Evolutionary conservation across 2,113 vertebrate species (phyloP), one percentile per base, ranked within the genome.

Genomic region (Guaruba guarouba): DNA sequence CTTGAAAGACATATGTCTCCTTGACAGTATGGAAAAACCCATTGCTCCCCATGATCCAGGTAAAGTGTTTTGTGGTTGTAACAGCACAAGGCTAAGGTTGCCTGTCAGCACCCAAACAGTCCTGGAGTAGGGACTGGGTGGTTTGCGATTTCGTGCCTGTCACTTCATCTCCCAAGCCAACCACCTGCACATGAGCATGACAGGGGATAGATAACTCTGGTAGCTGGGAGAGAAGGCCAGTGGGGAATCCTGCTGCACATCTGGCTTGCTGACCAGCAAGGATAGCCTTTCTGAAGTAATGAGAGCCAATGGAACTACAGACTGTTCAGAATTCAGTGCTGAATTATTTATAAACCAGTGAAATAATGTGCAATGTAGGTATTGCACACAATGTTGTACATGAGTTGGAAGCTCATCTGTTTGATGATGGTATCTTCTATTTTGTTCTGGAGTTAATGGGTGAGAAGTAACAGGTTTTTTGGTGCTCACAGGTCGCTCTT

Each of bases 291-390:
- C 61, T 2, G 2, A 84, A 86, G 12, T 22, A 78, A 43, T 19
- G 20, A 84, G n/a, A 84, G 11, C 13, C 13, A 63, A 69, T 2
- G 13, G 28, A 55, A 39, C 49, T 35, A 6, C 4, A 52, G 23
- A 15, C 31, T 1, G 0, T 35, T 7, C n/a, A 29, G 39, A 86
- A 83, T 91, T 0, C 33, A 73, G 29, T 0, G 1, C 4, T 19
- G 4, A 46, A 9, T 62, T 66, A 92, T 69, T 74, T 35, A 79
- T 20, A 82, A 86, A 68, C 7, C n/a, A 54, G 24, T 59, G n/a
- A 88, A 82, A 70, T 75, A 43, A 76, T 7, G 17, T 22, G n/a
- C 11, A 25, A 5, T 20, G n/a, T 28, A 55, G 52, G 24, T 37
- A 68, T 11, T 8, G 19, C 28, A 23, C 9, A 17, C 7, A 22